Percentiles rank a stretch among this genome's conserved stretches.
These are phyloP conservation scores for Stomorhina lunata DNA, from an alignment of 2,888 invertebrate genomes.

Conservation along the genomic window DNA sequence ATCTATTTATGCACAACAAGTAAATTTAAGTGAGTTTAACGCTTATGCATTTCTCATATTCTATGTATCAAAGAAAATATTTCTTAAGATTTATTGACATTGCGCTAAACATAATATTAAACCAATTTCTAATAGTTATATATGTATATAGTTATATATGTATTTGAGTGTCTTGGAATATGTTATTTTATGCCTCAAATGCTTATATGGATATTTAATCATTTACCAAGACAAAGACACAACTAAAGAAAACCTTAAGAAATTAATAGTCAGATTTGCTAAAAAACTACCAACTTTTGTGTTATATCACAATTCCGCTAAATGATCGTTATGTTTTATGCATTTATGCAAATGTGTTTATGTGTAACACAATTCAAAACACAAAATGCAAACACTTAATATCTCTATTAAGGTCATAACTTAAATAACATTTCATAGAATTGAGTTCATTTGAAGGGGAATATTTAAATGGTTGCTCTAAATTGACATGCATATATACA, in stretches of 20 bases:
- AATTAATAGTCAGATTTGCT: too few relatives aligned
- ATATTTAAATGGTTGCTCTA: not conserved
- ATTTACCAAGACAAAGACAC: too few relatives aligned
- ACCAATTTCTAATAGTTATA: not conserved
- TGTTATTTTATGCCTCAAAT: too few relatives aligned
- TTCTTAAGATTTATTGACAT: not conserved
- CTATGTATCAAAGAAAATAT: not conserved
- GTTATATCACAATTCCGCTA: too few relatives aligned
- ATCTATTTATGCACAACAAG: not conserved
- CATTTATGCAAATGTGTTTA: not conserved
- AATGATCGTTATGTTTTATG: too few relatives aligned
- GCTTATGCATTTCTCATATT: slow-evolving; percentile 5
- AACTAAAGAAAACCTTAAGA: too few relatives aligned
- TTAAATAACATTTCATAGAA: slow-evolving; percentile 1
- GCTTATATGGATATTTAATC: too few relatives aligned
- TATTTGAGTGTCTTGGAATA: not conserved
- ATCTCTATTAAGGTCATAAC: slow-evolving; percentile 25
- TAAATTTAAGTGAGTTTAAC: slow-evolving; percentile 8
- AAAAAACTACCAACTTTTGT: too few relatives aligned
- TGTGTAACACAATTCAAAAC: slow-evolving; percentile 1
- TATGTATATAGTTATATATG: not conserved
- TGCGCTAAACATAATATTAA: not conserved
- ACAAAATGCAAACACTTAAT: slow-evolving; percentile 24
- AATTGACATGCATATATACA: not conserved
- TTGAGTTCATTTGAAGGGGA: not conserved